phyloP scores from a whole-genome alignment of 2,113 vertebrate genomes.

The Marcusenius ussheri region DNA sequence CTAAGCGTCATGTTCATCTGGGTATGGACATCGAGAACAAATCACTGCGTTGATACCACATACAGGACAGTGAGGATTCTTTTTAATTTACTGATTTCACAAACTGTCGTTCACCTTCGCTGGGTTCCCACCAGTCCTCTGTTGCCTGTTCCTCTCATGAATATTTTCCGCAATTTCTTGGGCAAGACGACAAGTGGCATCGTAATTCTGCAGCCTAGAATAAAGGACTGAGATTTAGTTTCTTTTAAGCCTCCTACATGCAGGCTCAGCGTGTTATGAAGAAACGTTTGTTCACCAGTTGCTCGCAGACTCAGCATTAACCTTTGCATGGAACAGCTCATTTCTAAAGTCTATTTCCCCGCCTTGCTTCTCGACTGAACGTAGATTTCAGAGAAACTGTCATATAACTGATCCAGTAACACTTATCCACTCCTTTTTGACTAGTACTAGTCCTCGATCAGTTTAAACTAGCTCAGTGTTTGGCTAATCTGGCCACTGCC shows the following conservation, averaged over 20 bases:
- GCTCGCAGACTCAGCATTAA: neutral
- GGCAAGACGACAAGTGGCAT: slow-evolving; percentile 73
- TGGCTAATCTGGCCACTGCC: neutral
- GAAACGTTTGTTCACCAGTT: neutral
- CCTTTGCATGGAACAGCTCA: neutral
- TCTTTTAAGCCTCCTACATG: neutral
- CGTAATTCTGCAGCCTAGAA: slow-evolving; percentile 75
- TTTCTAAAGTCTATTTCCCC: neutral
- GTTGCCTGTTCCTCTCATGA: slow-evolving; percentile 76
- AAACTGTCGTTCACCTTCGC: slow-evolving; percentile 64
- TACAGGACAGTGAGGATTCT: neutral
- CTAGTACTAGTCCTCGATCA: neutral
- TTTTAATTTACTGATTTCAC: neutral
- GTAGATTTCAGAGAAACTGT: neutral
- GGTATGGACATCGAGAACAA: neutral
- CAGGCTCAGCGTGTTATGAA: neutral
- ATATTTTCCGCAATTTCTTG: slow-evolving; percentile 87
- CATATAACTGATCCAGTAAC: neutral
- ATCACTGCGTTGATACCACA: neutral
- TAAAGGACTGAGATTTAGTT: neutral
- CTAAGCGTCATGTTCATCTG: slow-evolving; percentile 84
- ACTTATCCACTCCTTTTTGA: neutral
- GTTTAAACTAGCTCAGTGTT: neutral
- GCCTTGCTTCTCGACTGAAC: neutral
- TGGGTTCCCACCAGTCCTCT: slow-evolving; percentile 78